Evolutionary conservation across 2,113 vertebrate species (phyloP).

Genomic region (Cephalopholis sonnerati): DNA sequence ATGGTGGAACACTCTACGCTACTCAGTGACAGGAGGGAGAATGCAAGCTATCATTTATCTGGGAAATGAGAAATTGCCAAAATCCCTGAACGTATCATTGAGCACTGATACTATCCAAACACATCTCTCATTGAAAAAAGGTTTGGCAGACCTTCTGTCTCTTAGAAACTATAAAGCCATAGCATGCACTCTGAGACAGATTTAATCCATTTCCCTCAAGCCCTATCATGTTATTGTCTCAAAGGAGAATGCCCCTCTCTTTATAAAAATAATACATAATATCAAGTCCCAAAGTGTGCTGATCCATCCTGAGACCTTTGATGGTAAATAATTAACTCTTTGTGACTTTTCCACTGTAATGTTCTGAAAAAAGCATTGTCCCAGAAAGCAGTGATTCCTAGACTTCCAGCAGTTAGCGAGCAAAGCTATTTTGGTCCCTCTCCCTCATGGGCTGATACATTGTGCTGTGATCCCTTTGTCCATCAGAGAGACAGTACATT

Average conservation of each 20-base stretch:
- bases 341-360: conserved; percentile 23
- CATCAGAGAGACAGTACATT: conserved; percentile 77
- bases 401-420: conserved; percentile 53
- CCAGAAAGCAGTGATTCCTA: conserved; percentile 48
- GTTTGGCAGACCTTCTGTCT: conserved; percentile 41
- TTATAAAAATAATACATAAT: conserved; percentile 18
- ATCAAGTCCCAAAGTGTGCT: conserved; percentile 2
- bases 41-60: conserved; percentile 44
- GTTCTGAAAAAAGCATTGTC: conserved; percentile 24
- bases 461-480: conserved; percentile 80
- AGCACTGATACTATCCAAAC: conserved; percentile 29
- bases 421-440: conserved; percentile 70
- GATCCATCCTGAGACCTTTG: conserved; percentile 14
- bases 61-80: conserved; percentile 39
- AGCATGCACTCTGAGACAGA: conserved; percentile 18
- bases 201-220: conserved; percentile 53
- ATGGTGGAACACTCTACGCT: conserved; percentile 14
- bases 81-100: conserved; percentile 37
- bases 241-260: conserved; percentile 14
- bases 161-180: conserved; percentile 21
- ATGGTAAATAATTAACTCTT: conserved; percentile 20
- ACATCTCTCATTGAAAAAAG: conserved; percentile 12
- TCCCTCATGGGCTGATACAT: conserved; percentile 60
- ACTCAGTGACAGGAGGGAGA: neutral
- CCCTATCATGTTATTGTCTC: conserved; percentile 29